Evolutionary conservation across 2,797 vertebrate genomes (phyloP).

Genomic region (Pyrocephalus nanus): DNA sequence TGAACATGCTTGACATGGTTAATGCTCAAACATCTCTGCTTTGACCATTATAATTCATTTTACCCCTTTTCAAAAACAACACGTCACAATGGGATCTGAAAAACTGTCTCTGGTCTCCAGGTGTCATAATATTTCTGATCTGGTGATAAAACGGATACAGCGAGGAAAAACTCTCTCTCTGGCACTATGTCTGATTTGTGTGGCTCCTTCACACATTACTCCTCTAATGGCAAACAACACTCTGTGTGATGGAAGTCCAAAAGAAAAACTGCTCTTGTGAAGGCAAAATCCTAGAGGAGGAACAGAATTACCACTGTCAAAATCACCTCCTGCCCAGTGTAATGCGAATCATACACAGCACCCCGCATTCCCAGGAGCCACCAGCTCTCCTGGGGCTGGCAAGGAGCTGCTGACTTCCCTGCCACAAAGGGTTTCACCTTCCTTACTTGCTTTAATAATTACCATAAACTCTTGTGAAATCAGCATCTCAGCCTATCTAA

Average conservation of each 20-base stretch:
- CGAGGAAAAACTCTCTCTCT: not conserved
- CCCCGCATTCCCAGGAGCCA: not conserved
- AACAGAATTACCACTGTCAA: not conserved
- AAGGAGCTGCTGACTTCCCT: not conserved
- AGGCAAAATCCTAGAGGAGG: not conserved
- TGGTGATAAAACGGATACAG: slow-evolving; percentile 43
- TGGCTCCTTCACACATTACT: slow-evolving; percentile 23
- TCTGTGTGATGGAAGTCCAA: not conserved
- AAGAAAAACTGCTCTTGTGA: not conserved
- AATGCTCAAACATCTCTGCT: not conserved
- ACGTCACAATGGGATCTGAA: not conserved
- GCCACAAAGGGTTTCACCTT: not conserved
- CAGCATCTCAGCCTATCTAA: not conserved
- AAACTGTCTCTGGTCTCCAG: slow-evolving; percentile 31
- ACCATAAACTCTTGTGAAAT: not conserved
- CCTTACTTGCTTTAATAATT: not conserved
- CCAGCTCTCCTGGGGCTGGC: rapidly evolving
- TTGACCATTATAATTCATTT: not conserved
- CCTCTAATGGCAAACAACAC: not conserved
- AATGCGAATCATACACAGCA: not conserved
- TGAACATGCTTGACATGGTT: not conserved
- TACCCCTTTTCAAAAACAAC: not conserved
- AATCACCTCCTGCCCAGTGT: not conserved
- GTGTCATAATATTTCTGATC: slow-evolving; percentile 29
- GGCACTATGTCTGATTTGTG: slow-evolving; percentile 17